A percentile compares a stretch with the other conserved stretches of the same genome.
These are phyloP conservation scores for Falco rusticolus DNA, from an alignment of 2,797 vertebrate species.

Conservation along the genomic window DNA sequence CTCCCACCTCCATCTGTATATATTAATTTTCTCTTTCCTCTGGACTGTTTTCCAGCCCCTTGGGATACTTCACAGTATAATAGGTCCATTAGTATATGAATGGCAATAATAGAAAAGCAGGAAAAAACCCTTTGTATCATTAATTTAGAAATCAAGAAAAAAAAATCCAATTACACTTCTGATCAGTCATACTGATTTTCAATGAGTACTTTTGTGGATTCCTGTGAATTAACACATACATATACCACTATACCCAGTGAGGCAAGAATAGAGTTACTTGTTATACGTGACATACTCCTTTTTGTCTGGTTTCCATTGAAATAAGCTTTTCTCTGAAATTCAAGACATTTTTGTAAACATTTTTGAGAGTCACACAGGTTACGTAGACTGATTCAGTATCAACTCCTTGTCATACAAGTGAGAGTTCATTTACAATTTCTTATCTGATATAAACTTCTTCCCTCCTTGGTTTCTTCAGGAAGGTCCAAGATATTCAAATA, in stretches of 20 bases:
- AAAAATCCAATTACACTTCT: background rate
- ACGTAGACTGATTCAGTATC: background rate
- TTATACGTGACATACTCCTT: background rate
- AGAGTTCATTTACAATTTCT: background rate
- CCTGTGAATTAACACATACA: background rate
- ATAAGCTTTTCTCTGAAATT: background rate
- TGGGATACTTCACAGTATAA: background rate
- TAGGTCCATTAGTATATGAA: background rate
- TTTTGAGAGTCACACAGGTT: background rate
- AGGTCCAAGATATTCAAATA: background rate
- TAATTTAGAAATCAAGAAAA: background rate
- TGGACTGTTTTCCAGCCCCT: background rate
- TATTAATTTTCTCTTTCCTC: background rate
- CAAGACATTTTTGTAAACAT: background rate
- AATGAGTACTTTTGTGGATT: background rate
- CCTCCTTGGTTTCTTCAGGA: background rate
- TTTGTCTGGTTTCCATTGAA: background rate
- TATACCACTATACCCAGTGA: background rate
- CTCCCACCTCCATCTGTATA: background rate
- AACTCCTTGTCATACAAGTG: background rate
- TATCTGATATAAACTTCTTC: background rate
- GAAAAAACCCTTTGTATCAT: background rate
- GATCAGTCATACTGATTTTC: background rate
- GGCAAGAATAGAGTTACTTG: background rate
- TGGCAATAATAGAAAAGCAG: background rate